Evolutionary conservation across 2,113 vertebrate genomes (phyloP).

Genomic region (Synchiropus splendidus): DNA sequence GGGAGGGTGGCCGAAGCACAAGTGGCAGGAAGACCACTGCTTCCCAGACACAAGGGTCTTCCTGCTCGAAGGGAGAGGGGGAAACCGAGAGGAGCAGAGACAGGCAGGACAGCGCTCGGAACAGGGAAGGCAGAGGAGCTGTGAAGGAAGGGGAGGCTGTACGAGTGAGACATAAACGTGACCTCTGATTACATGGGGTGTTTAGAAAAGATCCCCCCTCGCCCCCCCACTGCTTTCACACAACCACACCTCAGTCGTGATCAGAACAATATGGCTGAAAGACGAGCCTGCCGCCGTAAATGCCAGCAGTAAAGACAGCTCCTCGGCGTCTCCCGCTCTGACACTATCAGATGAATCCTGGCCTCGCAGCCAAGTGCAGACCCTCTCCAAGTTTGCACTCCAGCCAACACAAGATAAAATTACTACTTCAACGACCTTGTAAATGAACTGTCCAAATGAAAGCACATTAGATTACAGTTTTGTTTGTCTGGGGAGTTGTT

Average conservation of each 20-base stretch:
- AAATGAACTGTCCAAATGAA: slow-evolving; percentile 46
- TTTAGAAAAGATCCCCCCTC: slow-evolving; percentile 34
- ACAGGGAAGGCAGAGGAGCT: slow-evolving; percentile 27
- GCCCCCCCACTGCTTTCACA: slow-evolving; percentile 43
- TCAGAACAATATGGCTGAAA: slow-evolving; percentile 65
- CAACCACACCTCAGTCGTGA: slow-evolving; percentile 54
- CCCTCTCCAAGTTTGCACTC: slow-evolving; percentile 16
- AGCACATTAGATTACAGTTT: slow-evolving; percentile 38
- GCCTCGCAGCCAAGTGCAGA: slow-evolving; percentile 40
- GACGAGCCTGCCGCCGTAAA: slow-evolving; percentile 49
- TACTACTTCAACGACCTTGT: slow-evolving; percentile 45
- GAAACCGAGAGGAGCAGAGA: no score
- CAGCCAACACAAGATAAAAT: slow-evolving; percentile 45
- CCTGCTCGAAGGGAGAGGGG: slow-evolving; percentile 46
- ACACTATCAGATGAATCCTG: slow-evolving; percentile 48
- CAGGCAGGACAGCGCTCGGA: slow-evolving; percentile 26
- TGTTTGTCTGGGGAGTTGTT: slow-evolving; percentile 22
- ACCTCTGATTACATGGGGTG: slow-evolving; percentile 57
- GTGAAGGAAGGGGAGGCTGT: slow-evolving; percentile 36
- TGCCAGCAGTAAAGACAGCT: slow-evolving; percentile 54
- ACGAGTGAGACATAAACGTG: slow-evolving; percentile 44
- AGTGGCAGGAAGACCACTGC: slow-evolving; percentile 63
- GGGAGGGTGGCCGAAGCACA: slow-evolving; percentile 49
- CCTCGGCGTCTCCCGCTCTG: slow-evolving; percentile 45
- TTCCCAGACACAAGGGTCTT: slow-evolving; percentile 60